Evolutionary conservation across 2,113 vertebrate species (phyloP), one percentile per base, ranked within the genome.

Genomic region (Porphyrio hochstetteri): DNA sequence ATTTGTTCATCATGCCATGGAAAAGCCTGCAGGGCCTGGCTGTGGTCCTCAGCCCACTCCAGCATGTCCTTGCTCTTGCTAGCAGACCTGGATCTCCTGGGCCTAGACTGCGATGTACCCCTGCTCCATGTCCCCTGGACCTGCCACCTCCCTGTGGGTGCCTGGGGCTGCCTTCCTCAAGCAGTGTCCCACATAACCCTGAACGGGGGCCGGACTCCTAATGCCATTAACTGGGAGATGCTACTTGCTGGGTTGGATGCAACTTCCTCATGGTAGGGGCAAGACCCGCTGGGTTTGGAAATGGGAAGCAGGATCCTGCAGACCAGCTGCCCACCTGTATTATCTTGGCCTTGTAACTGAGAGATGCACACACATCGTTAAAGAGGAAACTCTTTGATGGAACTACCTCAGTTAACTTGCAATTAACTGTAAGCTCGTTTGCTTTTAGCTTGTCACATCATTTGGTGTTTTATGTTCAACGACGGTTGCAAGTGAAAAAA

Each of bases 361-460:
- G 56, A 50, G 4, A 8, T 59, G 19, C 42, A n/a, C 18, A n/a
- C 3, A 4, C 23, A 29, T 64, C 5, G 21, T 79, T 85, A 65
- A 36, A 85, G 21, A 11, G n/a, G n/a, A 80, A 88, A 25, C 7
- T 77, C 67, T 79, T 78, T 11, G 19, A 21, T 36, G 21, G 20
- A 78, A 59, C 40, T 76, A 20, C 18, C 36, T 82, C 48, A 10
- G 52, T 75, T 63, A 93, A 90, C 7, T 27, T 86, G 24, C 18
- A 70, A 16, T 40, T 82, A 65, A 56, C 33, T 75, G 19, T 35
- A 57, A 84, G 25, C 14, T 56, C 1, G 0, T 64, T 75, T 0
- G 0, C 3, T 56, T 95, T 88, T 63, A 70, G 5, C 35, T 86
- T 8, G 3, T 38, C 81, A 33, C 0, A 0, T 83, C 6, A 1